Evolutionary conservation across 2,888 invertebrate species (phyloP).

Genomic region (Ochropacha duplaris): DNA sequence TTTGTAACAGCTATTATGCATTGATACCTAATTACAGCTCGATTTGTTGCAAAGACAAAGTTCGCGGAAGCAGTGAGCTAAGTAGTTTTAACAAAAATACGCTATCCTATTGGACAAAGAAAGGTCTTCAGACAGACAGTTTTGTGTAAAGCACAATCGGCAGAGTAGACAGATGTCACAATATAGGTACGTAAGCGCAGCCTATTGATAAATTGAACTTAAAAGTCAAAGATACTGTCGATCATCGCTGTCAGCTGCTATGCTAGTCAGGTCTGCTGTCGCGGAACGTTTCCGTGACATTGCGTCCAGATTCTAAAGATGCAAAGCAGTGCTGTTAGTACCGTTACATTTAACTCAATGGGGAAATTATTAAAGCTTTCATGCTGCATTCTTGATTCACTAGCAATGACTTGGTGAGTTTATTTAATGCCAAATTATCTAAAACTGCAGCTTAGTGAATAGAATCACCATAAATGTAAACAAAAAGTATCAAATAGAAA

Average conservation of each 20-base stretch:
- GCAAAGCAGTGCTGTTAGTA: not conserved
- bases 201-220: constrained; percentile 4
- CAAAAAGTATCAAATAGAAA: too few relatives aligned
- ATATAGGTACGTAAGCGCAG: constrained; percentile 22
- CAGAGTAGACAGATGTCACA: constrained; percentile 22
- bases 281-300: not conserved
- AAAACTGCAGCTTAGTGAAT: too few relatives aligned
- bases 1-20: too few relatives aligned
- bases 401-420: too few relatives aligned
- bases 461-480: too few relatives aligned
- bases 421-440: too few relatives aligned
- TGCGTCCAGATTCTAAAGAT: not conserved
- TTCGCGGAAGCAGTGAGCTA: too few relatives aligned
- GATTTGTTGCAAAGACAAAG: too few relatives aligned
- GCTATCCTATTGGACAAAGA: not conserved
- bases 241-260: not conserved
- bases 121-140: constrained; percentile 14
- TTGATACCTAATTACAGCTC: too few relatives aligned
- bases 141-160: constrained; percentile 26
- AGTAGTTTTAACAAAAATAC: not conserved
- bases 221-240: not conserved
- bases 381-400: not conserved
- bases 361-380: not conserved
- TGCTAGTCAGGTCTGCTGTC: too few relatives aligned
- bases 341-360: not conserved